A percentile compares a stretch with the other conserved stretches of the same genome.
These are phyloP conservation scores for Cephalopholis sonnerati DNA, from an alignment of 2,113 vertebrate species.

Conservation along the genomic window DNA sequence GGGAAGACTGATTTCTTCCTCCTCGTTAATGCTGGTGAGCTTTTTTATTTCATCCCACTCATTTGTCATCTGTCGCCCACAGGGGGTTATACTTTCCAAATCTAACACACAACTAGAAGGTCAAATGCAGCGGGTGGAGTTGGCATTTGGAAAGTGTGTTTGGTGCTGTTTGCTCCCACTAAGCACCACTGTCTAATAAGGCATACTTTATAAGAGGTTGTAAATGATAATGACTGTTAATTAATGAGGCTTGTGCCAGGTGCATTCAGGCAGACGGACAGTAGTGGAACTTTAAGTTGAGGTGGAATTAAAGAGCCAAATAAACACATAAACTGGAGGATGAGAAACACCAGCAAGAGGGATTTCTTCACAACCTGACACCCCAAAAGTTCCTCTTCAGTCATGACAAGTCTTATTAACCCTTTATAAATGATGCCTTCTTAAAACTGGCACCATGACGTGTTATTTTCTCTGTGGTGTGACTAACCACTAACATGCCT, in stretches of 20 bases:
- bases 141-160: neutral
- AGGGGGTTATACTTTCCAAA: neutral
- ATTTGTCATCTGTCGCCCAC: neutral
- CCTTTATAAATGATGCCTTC: neutral
- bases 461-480: neutral
- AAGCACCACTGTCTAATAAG: neutral
- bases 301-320: neutral
- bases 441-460: neutral
- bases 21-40: conserved; percentile 73
- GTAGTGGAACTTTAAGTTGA: neutral
- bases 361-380: neutral
- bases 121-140: neutral
- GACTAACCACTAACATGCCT: too few relatives aligned
- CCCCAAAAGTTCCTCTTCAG: neutral
- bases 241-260: neutral
- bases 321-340: neutral
- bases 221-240: neutral
- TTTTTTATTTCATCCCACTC: neutral
- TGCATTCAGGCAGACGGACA: neutral
- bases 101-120: neutral
- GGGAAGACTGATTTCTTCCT: conserved; percentile 72
- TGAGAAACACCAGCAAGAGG: neutral
- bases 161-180: neutral
- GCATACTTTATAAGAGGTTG: neutral
- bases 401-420: neutral